phyloP scores from a whole-genome alignment of 2,797 vertebrate genomes.

The Hydrophis major region DNA sequence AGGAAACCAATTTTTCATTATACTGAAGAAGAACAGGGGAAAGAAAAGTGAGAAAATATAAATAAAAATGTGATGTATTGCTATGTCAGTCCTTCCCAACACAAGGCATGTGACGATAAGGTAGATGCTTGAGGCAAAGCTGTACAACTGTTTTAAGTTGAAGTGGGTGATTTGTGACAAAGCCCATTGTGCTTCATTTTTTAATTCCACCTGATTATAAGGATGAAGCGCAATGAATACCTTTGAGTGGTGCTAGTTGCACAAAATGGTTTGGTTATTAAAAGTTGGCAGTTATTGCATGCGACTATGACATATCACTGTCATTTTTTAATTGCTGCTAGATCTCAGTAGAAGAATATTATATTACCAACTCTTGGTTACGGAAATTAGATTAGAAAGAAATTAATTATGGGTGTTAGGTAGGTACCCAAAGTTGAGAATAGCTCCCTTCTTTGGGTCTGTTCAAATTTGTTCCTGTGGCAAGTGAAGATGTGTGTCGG shows the following conservation, averaged over 20 bases:
- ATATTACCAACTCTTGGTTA: slow-evolving; percentile 49
- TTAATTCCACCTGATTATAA: background rate
- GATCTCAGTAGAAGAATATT: slow-evolving; percentile 33
- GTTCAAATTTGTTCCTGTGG: background rate
- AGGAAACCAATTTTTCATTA: background rate
- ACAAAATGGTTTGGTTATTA: slow-evolving; percentile 15
- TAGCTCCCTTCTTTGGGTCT: background rate
- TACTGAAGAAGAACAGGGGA: background rate
- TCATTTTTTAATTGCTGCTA: slow-evolving; percentile 50
- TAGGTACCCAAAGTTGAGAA: background rate
- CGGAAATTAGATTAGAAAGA: slow-evolving; percentile 50
- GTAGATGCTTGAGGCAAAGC: background rate
- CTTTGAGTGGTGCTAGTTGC: background rate
- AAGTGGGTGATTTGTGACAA: background rate
- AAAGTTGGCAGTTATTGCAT: background rate
- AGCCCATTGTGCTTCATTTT: background rate
- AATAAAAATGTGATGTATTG: background rate
- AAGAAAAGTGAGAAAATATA: background rate
- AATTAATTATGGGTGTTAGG: slow-evolving; percentile 39
- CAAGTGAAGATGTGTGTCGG: background rate
- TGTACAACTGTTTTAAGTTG: background rate
- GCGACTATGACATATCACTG: slow-evolving; percentile 36
- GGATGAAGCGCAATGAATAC: background rate
- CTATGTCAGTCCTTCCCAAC: background rate
- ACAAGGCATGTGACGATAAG: background rate